phyloP scores from a whole-genome alignment of 2,888 invertebrate genomes.

The Chrysolina haemoptera region DNA sequence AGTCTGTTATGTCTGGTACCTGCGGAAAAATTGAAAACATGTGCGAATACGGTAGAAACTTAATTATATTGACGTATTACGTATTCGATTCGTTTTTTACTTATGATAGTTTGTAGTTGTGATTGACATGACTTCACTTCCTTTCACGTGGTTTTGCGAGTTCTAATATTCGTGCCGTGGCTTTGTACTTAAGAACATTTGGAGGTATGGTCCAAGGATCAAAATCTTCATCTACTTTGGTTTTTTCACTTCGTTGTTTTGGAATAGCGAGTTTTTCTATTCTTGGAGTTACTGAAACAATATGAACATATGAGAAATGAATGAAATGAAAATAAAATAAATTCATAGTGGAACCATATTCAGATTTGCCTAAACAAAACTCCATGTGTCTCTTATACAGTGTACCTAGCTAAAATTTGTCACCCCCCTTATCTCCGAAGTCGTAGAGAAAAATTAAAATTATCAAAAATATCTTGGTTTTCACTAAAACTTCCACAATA shows the following conservation, averaged over 20 bases:
- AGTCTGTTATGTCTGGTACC: too few relatives aligned
- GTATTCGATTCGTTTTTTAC: background rate
- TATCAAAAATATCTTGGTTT: too few relatives aligned
- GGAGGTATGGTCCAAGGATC: conserved; percentile 71
- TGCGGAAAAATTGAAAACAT: too few relatives aligned
- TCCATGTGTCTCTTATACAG: too few relatives aligned
- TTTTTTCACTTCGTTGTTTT: conserved; percentile 62
- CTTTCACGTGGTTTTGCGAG: conserved; percentile 69
- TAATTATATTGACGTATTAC: background rate
- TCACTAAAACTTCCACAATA: too few relatives aligned
- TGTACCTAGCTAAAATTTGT: too few relatives aligned
- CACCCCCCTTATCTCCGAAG: too few relatives aligned
- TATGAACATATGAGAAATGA: too few relatives aligned
- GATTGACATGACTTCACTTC: conserved; percentile 43
- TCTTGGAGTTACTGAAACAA: conserved; percentile 60
- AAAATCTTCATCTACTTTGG: conserved; percentile 69
- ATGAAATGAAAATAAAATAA: too few relatives aligned
- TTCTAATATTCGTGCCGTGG: conserved; percentile 68
- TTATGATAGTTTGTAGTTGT: conserved; percentile 11
- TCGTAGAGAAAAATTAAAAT: too few relatives aligned
- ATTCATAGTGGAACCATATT: too few relatives aligned
- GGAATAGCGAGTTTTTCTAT: conserved; percentile 63
- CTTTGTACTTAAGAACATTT: conserved; percentile 71
- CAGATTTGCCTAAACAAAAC: too few relatives aligned
- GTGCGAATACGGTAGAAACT: background rate